Evolutionary conservation across 2,113 vertebrate genomes (phyloP), one percentile per base, ranked within the genome.

Genomic region (Callospermophilus lateralis): DNA sequence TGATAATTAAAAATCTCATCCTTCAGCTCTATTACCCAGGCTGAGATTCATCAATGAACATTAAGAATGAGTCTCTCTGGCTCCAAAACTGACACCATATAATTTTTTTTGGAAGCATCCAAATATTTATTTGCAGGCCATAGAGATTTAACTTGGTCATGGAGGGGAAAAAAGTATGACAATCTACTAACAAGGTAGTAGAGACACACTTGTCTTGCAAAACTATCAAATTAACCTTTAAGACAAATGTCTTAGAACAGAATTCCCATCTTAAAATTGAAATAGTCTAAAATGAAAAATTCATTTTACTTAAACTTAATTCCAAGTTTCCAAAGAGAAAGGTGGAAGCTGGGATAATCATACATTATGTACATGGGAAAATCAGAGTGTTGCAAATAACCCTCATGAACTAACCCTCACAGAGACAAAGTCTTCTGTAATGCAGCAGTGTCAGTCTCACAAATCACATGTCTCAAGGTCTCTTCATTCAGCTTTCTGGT

Each of bases 351-450:
- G 3, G 76, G 53, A 84, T 34, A 24, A 93, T 94, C 94, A 86
- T 11, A 24, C 0, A 42, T 15, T 8, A 34, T 34, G 76, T 73
- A 93, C 72, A 86, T 48, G 92, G 86, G 72, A 95, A 91, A 92
- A 67, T 12, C 93, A 97, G 61, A 94, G 48, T 58, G 90, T 16
- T 68, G 87, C 39, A 89, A 91, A 97, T 58, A 92, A 89, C 19
- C 32, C 3, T 55, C 37, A 8, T 0, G 28, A 42, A 95, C 80
- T 72, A 95, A 96, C 88, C 67, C 67, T 37, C 61, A n/a, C 84
- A 61, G 28, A 95, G 93, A 2, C 90, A 90, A 95, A 20, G 84
- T 89, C 30, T 51, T 91, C 63, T 87, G 78, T 37, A 67, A 32
- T 28, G 4, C 20, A 42, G 22, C 8, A 91, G 68, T 30, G 28